A percentile compares a stretch with the other conserved stretches of the same genome.
Conservation (phyloP, 2,888 invertebrate genomes). For the Halictus ligatus region DNA sequence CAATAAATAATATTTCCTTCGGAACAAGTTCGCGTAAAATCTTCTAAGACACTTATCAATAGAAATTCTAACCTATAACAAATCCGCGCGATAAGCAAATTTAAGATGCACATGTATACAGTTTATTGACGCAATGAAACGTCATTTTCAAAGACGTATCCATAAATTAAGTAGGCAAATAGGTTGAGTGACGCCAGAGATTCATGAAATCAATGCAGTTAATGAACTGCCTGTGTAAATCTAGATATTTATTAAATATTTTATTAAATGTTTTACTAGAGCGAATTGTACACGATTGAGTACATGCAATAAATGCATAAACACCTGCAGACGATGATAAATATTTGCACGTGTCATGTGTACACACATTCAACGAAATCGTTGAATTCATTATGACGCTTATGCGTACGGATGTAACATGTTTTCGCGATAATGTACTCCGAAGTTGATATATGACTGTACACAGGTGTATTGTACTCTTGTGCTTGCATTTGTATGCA, state of each 20-base stretch:
- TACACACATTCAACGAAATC: background rate
- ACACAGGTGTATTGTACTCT: background rate
- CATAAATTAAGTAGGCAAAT: background rate
- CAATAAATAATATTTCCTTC: background rate
- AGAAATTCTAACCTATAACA: slow-evolving; percentile 32
- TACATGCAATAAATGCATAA: background rate
- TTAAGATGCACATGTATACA: background rate
- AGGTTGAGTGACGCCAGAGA: background rate
- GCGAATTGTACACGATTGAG: background rate
- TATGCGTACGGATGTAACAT: background rate
- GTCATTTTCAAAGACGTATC: slow-evolving; percentile 7
- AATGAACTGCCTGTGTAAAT: background rate
- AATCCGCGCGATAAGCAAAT: background rate
- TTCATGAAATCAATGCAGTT: background rate
- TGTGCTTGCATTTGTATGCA: no score
- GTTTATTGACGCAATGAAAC: background rate
- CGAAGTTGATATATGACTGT: background rate
- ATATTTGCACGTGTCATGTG: background rate
- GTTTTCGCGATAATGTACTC: slow-evolving; percentile 19
- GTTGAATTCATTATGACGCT: background rate
- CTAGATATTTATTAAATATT: background rate
- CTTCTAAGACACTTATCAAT: background rate
- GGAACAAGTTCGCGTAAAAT: background rate
- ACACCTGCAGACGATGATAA: background rate
- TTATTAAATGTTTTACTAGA: background rate